Evolutionary conservation across 2,797 vertebrate species (phyloP), one percentile per base, ranked within the genome.

Genomic region (Eupleurogrammus muticus): DNA sequence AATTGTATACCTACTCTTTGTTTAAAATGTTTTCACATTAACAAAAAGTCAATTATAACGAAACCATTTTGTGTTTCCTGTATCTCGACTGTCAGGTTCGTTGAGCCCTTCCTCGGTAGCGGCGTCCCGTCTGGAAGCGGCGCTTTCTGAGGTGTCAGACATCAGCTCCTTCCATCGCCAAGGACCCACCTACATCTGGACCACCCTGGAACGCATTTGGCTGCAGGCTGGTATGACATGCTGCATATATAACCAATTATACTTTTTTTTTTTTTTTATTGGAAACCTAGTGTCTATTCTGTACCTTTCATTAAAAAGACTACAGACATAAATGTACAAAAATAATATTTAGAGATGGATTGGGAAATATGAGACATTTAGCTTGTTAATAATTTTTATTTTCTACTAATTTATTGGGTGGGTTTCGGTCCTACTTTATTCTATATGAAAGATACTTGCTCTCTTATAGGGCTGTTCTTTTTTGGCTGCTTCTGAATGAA

Each of bases 121-220:
- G 4, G 96, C 94, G 8, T 98, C 97, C 11, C 94, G 97, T 21
- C 90, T 99, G 80, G 97, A 99, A 59, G 96, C 97, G 28, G 97
- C 96, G 59, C 96, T 97, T 90, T 99, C 98, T 0, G 97, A 98
- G 84, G 87, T 97, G 75, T 98, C 96, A 0, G 68, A 96, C 82
- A 88, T 95, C 59, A 96, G 95, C 86, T 96, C 93, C 0, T 64
- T 87, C 12, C 94, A 95, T 61, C 97, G 95, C 63, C 97, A 98
- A 35, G 97, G 97, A 17, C 97, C 97, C 54, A 75, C 93, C 87
- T 95, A 96, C 78, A 94, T 98, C 67, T 98, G 97, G 97, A 94
- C 93, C 78, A 95, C 94, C 0, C 94, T 99, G 73, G 96, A 98
- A 75, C 95, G 95, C 87, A 98, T 99, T 66, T 99, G 98, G 98